phyloP scores from a whole-genome alignment of 2,888 invertebrate species.

The Hirtodrosophila alboralis region DNA sequence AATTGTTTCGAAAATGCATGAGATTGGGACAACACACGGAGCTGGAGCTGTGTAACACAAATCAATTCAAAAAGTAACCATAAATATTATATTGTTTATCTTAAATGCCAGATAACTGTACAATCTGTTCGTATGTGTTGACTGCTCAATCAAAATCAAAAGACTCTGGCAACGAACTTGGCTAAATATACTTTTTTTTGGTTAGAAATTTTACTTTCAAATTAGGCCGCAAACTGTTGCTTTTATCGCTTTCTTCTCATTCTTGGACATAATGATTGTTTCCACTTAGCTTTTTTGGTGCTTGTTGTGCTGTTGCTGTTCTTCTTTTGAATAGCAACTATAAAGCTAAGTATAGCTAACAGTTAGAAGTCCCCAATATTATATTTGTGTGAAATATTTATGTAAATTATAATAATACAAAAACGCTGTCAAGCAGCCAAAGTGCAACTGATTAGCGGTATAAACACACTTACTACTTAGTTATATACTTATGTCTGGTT shows the following conservation, averaged over 20 bases:
- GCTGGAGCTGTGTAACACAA: slow-evolving; percentile 34
- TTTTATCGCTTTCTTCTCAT: slow-evolving; percentile 76
- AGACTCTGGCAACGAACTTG: slow-evolving; percentile 55
- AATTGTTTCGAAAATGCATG: slow-evolving; percentile 69
- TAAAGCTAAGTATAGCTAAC: slow-evolving; percentile 56
- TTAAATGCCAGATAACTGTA: slow-evolving; percentile 68
- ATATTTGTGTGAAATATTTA: slow-evolving; percentile 75
- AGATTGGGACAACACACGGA: slow-evolving; percentile 44
- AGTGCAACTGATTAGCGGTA: slow-evolving; percentile 79
- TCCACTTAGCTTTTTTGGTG: slow-evolving; percentile 42
- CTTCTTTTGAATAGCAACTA: slow-evolving; percentile 61
- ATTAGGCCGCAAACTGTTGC: slow-evolving; percentile 78
- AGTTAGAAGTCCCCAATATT: slow-evolving; percentile 75
- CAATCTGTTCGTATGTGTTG: slow-evolving; percentile 30
- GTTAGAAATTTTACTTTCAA: slow-evolving; percentile 74
- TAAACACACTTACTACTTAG: slow-evolving; percentile 41
- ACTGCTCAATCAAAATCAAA: slow-evolving; percentile 48
- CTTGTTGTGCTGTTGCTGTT: slow-evolving; percentile 41
- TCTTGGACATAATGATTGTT: slow-evolving; percentile 66
- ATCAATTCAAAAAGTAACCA: slow-evolving; percentile 26
- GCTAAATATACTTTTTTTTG: slow-evolving; percentile 10
- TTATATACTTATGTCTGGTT: neutral
- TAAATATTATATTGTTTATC: slow-evolving; percentile 46
- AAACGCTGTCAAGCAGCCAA: slow-evolving; percentile 66
- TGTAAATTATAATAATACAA: slow-evolving; percentile 75